Base-by-base conservation (phyloP, 2,888 invertebrate genomes). In the Theodoxus fluviatilis region DNA sequence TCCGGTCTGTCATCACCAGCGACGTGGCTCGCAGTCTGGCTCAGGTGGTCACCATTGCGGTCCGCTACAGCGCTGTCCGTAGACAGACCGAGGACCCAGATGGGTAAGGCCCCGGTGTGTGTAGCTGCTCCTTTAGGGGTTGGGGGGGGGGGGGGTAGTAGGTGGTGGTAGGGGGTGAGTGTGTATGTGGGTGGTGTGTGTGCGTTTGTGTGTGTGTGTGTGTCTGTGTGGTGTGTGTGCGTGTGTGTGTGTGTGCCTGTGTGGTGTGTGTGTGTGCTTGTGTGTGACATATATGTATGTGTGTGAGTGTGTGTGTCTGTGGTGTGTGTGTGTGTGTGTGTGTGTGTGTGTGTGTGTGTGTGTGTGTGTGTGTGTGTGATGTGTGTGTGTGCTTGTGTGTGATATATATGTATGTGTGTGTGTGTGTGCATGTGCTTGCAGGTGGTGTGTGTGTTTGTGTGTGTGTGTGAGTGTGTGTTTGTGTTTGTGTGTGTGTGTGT, bases 41-140 rank as follows among this genome's bases (percentile, higher is more conserved):
- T 3, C 94, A 94, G 86, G 94, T 95, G 0, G 92, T 92, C 38
- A 96, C 95, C 6, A 95, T 97, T 80, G 96, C 96, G 1, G 92
- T 93, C 7, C 90, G 97, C 74, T 98, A 98, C 88, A 94, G 95
- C 76, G 94, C 94, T 1, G 93, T 98, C 0, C 89, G 97, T 65
- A 90, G 92, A 63, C 97, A 98, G 88, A 94, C 95, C 70, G 94
- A 82, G 70, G 73, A 81, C 7, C 71, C 73, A 31, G 76, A 80
- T 22, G 78, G 80, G 78, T 73, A 66, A 65, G 67, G n/a, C n/a
- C n/a, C n/a, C n/a, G n/a, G n/a, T n/a, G n/a, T n/a, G n/a, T n/a
- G n/a, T n/a, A n/a, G n/a, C n/a, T n/a, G n/a, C n/a, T n/a, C n/a
- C n/a, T n/a, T n/a, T n/a, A n/a, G n/a, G n/a, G n/a, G n/a, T n/a